Conservation (phyloP, 2,113 vertebrate species). For the Glaucomys volans region DNA sequence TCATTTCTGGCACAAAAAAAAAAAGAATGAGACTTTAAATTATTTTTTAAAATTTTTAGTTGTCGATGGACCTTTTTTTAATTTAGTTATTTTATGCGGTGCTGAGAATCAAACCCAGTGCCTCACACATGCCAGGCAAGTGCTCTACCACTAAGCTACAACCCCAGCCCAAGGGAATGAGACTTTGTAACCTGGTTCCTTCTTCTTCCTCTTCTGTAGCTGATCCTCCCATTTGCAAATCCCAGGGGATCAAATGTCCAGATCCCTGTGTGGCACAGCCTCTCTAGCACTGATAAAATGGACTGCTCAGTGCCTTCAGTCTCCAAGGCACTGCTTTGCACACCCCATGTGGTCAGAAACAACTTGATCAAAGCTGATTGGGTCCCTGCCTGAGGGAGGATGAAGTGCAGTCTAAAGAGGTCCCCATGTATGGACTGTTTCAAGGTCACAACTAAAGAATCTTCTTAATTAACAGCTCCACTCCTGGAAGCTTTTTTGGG, state of each 20-base stretch:
- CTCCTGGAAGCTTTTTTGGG: not conserved
- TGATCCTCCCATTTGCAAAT: not conserved
- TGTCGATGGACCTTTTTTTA: no score
- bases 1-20: no score
- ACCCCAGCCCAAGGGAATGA: not conserved
- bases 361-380: not conserved
- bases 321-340: not conserved
- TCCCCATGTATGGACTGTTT: not conserved
- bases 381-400: not conserved
- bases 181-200: not conserved
- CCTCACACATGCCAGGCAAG: no score
- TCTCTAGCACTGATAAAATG: not conserved
- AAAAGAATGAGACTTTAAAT: no score
- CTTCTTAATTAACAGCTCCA: not conserved
- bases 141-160: no score
- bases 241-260: not conserved
- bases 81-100: no score
- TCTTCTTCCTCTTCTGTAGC: not conserved
- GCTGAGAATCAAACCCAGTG: no score
- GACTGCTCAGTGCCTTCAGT: not conserved
- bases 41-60: no score
- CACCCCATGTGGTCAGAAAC: not conserved
- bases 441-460: conserved; percentile 11
- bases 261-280: not conserved
- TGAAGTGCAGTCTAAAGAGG: not conserved